phyloP scores from a whole-genome alignment of 2,113 vertebrate genomes.

The Dendropsophus ebraccatus region DNA sequence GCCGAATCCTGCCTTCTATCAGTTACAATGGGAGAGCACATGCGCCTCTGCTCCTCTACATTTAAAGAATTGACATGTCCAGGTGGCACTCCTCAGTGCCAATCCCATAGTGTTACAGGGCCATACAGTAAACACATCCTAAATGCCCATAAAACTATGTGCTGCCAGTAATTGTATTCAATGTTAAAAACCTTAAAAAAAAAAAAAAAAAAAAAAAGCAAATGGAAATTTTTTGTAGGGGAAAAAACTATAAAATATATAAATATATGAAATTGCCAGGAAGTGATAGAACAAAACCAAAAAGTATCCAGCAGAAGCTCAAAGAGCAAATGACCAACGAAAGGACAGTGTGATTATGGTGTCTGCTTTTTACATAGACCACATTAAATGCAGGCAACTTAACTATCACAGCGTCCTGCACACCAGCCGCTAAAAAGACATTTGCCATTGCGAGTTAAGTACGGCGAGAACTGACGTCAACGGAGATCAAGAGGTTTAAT shows the following conservation, averaged over 20 bases:
- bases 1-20: too few species aligned
- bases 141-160: too few species aligned
- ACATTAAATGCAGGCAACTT: slow-evolving; percentile 17
- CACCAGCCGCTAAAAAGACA: not conserved
- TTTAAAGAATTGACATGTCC: too few species aligned
- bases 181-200: too few species aligned
- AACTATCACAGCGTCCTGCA: slow-evolving; percentile 8
- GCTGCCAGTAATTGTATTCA: not conserved
- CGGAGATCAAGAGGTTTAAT: slow-evolving; percentile 38
- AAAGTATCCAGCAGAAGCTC: not conserved
- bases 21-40: too few species aligned
- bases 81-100: too few species aligned
- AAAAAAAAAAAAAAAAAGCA: too few species aligned
- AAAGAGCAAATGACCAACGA: slow-evolving; percentile 24
- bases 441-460: slow-evolving; percentile 40
- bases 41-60: too few species aligned
- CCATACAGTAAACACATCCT: too few species aligned
- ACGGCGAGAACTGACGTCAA: slow-evolving; percentile 30
- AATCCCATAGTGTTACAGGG: too few species aligned
- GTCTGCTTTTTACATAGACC: slow-evolving; percentile 31
- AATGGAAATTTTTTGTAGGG: not conserved
- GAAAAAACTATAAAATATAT: not conserved
- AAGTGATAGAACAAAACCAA: not conserved
- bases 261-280: too few species aligned
- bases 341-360: slow-evolving; percentile 1